Evolutionary conservation across 2,113 vertebrate species (phyloP), one percentile per base, ranked within the genome.

Genomic region (Empidonax traillii): DNA sequence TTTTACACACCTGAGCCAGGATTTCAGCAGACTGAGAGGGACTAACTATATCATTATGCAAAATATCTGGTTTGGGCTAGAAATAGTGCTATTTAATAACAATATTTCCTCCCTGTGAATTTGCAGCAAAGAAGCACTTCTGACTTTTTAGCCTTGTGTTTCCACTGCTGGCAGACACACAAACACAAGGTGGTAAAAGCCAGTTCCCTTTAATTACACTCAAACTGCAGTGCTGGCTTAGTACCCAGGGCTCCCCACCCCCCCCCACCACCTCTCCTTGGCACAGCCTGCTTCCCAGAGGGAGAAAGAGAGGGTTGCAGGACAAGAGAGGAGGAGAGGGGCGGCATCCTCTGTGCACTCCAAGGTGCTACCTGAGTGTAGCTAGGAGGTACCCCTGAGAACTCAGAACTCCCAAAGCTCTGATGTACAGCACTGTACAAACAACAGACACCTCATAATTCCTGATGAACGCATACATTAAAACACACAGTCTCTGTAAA

Each of bases 351-450:
- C 35, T 0, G 0, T 25, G 15, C 28, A 68, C 7, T 14, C 46
- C 2, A 2, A 23, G 7, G 18, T 52, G 53, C 27, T 55, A 15
- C 44, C 2, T 3, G 14, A 14, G 4, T 44, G 19, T 37, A 73
- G 27, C 10, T 41, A 24, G 37, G 30, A 90, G 30, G 14, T 6
- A 41, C 0, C 4, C 11, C 16, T 33, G 1, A 3, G 8, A 65
- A 33, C 12, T 49, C 2, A 1, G 44, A 25, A 12, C 14, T 93
- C 67, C 52, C 12, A 30, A 2, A 37, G 28, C 8, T 76, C 41
- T 62, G 23, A 46, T 6, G 15, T 20, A n/a, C 17, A 11, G 6
- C 67, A 52, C 46, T 18, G 24, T 25, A 28, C 8, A 13, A 93
- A 72, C 17, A 71, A 22, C 33, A 85, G 69, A 61, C 17, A 37